Base-by-base conservation (phyloP, 2,797 vertebrate genomes). In the Lophotriccus pileatus region DNA sequence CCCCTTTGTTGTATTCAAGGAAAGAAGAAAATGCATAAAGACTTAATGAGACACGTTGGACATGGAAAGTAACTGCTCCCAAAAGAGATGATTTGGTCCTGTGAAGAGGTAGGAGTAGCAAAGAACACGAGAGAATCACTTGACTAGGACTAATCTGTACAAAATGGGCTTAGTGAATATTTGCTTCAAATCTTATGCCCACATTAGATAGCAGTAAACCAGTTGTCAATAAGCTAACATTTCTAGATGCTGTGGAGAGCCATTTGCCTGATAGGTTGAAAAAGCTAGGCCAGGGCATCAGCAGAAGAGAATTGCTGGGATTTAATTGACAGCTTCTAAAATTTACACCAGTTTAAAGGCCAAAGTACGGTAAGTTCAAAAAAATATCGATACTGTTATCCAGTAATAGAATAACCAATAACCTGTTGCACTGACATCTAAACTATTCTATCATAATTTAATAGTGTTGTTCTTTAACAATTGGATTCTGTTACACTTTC, bases 401-500 rank as follows among this genome's bases (percentile, higher is more conserved):
- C 92, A 77, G 82, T 87, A 95, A 78, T 75, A 52, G 94, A 88
- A 85, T 36, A 53, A n/a, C n/a, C n/a, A n/a, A 39, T 52, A 95
- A 97, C 95, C 81, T 96, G 89, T 96, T 94, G 89, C 91, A 84
- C 64, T 94, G 92, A 94, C 28, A 84, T 69, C 78, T 89, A 85
- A 93, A 84, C 89, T 90, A 93, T 80, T 89, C 82, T 87, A 90
- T 94, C 69, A 77, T 83, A 93, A 97, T 96, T 97, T 95, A 97
- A 95, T 89, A 94, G 77, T 84, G 90, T 96, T 97, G 87, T 96
- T 97, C 91, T 95, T 97, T 91, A 95, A 98, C 97, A 97, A 97
- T 94, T 95, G 96, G 75, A 87, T 84, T 97, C 70, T 82, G 93
- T 79, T 97, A 88, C 79, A 93, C 88, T 97, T 96, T 97, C 93